These are phyloP conservation scores for Manduca sexta DNA, from an alignment of 1,140 invertebrate species.

Conservation along the genomic window DNA sequence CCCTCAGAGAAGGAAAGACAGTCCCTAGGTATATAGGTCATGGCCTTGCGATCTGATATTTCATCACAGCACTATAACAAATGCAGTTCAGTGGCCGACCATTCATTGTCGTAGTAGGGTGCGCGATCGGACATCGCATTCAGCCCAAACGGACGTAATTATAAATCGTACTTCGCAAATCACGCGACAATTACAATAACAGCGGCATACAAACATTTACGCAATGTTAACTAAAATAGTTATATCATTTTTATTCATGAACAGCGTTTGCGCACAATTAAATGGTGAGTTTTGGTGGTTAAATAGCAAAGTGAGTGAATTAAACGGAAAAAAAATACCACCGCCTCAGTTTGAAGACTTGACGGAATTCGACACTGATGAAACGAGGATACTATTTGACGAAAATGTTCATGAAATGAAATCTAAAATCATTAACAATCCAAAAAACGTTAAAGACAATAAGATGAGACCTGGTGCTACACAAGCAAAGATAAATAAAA, in stretches of 20 bases:
- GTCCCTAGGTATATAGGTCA: too few relatives aligned
- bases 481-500: background rate
- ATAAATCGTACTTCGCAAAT: slow-evolving; percentile 4
- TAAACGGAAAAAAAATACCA: slow-evolving; percentile 27
- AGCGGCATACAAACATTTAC: slow-evolving; percentile 9
- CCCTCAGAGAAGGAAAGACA: too few relatives aligned
- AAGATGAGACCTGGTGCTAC: background rate
- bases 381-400: slow-evolving; percentile 50
- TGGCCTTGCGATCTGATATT: too few relatives aligned
- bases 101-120: slow-evolving; percentile 11
- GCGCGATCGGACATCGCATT: background rate
- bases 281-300: slow-evolving; percentile 66
- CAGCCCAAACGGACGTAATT: too few relatives aligned
- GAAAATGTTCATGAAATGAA: slow-evolving; percentile 16
- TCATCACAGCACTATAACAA: too few relatives aligned
- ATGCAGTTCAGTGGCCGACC: too few relatives aligned
- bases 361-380: slow-evolving; percentile 52
- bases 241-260: slow-evolving; percentile 23
- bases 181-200: slow-evolving; percentile 12
- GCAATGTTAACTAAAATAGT: slow-evolving; percentile 31
- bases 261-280: slow-evolving; percentile 35
- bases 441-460: background rate
- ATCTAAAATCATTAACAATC: too few relatives aligned
- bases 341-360: slow-evolving; percentile 43
- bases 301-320: slow-evolving; percentile 37